These are phyloP conservation scores for Drosophila nebulosa DNA, from an alignment of 1,140 invertebrate species.

Conservation along the genomic window DNA sequence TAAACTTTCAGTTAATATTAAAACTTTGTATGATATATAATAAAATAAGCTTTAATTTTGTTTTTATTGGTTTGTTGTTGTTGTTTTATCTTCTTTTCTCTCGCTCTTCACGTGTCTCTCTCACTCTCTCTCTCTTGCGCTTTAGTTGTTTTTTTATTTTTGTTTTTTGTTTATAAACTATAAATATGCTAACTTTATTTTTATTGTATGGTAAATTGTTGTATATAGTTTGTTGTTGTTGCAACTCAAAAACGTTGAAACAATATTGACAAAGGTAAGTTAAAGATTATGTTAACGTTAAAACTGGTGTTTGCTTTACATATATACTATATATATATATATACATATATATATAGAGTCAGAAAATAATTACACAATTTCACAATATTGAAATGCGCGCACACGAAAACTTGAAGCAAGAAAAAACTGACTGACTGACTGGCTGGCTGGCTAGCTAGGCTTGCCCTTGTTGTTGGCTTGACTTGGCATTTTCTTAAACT, in stretches of 20 bases:
- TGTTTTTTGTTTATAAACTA: slow-evolving; percentile 49
- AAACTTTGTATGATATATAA: background rate
- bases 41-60: slow-evolving; percentile 34
- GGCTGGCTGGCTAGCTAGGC: slow-evolving; percentile 29
- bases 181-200: slow-evolving; percentile 57
- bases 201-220: slow-evolving; percentile 55
- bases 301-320: slow-evolving; percentile 19
- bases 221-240: slow-evolving; percentile 60
- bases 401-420: slow-evolving; percentile 2
- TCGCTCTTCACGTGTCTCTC: background rate
- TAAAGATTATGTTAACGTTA: slow-evolving; percentile 28
- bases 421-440: slow-evolving; percentile 14
- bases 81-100: slow-evolving; percentile 3
- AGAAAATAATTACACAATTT: slow-evolving; percentile 35
- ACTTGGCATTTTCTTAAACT: background rate
- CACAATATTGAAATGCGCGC: slow-evolving; percentile 2
- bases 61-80: slow-evolving; percentile 23
- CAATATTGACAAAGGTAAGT: background rate
- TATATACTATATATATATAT: slow-evolving; percentile 11
- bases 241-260: slow-evolving; percentile 29
- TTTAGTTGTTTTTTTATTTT: background rate
- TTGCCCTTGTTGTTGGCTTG: background rate
- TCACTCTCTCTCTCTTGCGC: background rate
- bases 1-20: background rate
- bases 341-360: slow-evolving; percentile 26